These are phyloP conservation scores for Amphimedon queenslandica DNA, from an alignment of 37 sponge, comb jelly and placozoan species.

Conservation along the genomic window DNA sequence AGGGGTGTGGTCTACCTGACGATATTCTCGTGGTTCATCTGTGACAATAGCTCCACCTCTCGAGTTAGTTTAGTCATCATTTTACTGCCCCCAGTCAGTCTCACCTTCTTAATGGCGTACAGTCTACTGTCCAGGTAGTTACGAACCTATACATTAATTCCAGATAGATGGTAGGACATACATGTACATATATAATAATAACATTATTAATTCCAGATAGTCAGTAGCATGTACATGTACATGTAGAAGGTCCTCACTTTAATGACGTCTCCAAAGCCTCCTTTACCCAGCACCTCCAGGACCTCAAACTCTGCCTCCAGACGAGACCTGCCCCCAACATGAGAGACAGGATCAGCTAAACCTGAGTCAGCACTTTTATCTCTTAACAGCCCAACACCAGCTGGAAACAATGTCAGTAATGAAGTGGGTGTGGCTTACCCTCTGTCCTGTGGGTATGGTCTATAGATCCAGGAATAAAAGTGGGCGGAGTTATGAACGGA, in stretches of 20 bases:
- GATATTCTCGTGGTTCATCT: conserved; percentile 96
- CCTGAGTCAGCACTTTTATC: background rate
- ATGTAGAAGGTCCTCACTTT: conserved; percentile 33
- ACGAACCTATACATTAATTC: conserved; percentile 41
- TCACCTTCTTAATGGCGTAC: conserved; percentile 92
- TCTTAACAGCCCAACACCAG: background rate
- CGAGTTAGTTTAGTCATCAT: conserved; percentile 66
- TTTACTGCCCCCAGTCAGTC: conserved; percentile 49
- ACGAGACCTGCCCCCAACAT: conserved; percentile 23
- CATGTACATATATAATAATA: background rate
- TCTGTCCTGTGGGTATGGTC: background rate
- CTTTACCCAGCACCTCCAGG: conserved; percentile 75
- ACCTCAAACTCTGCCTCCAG: conserved; percentile 81
- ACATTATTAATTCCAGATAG: conserved; percentile 43
- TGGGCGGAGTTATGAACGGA: conserved; percentile 58
- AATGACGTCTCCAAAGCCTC: conserved; percentile 88
- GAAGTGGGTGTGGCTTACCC: background rate
- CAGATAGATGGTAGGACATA: background rate
- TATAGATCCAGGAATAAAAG: background rate
- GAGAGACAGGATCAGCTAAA: background rate
- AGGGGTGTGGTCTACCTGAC: conserved; percentile 64
- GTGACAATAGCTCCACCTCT: conserved; percentile 94
- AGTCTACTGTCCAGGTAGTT: conserved; percentile 83
- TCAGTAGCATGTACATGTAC: conserved; percentile 39
- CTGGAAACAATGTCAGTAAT: no score